Percentiles rank a stretch among this genome's conserved stretches.
These are phyloP conservation scores for Lapara coniferarum DNA, from an alignment of 2,888 invertebrate species.

Conservation along the genomic window DNA sequence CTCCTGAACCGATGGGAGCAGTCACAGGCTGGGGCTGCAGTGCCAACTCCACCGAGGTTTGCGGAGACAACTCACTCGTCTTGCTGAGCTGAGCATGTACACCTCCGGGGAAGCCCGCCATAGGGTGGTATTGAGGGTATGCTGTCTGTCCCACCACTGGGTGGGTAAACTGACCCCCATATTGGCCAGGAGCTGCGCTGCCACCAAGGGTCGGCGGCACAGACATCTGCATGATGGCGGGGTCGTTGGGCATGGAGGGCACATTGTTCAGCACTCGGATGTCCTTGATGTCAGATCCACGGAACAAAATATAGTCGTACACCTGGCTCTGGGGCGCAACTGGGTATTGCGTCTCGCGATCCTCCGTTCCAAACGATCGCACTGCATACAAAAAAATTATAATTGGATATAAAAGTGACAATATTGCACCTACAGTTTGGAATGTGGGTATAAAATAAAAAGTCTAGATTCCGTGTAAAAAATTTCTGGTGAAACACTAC, in stretches of 20 bases:
- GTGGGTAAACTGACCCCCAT: slow-evolving; percentile 86
- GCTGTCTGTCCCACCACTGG: slow-evolving; percentile 86
- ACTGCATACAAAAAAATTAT: slow-evolving; percentile 85
- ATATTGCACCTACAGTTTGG: no score
- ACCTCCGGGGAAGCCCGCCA: slow-evolving; percentile 79
- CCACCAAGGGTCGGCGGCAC: slow-evolving; percentile 88
- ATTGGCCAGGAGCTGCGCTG: slow-evolving; percentile 85
- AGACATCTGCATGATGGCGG: slow-evolving; percentile 97
- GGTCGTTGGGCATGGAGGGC: slow-evolving; percentile 95
- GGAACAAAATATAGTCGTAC: slow-evolving; percentile 99
- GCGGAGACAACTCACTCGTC: slow-evolving; percentile 82
- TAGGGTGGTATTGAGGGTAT: slow-evolving; percentile 78
- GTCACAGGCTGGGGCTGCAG: slow-evolving; percentile 63
- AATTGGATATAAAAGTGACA: slow-evolving; percentile 12
- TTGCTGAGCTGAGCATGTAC: slow-evolving; percentile 76
- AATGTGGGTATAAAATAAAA: no score
- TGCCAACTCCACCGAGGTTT: slow-evolving; percentile 72
- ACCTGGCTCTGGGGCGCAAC: slow-evolving; percentile 98
- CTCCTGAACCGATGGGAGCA: slow-evolving; percentile 77
- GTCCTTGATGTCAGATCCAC: slow-evolving; percentile 99
- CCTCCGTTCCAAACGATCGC: slow-evolving; percentile 99
- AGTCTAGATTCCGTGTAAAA: neutral
- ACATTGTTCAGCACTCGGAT: slow-evolving; percentile 97
- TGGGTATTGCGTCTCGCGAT: slow-evolving; percentile 96
- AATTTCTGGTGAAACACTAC: neutral